Conservation (phyloP, 1,140 invertebrate genomes). For the Pogonomyrmex barbatus region DNA sequence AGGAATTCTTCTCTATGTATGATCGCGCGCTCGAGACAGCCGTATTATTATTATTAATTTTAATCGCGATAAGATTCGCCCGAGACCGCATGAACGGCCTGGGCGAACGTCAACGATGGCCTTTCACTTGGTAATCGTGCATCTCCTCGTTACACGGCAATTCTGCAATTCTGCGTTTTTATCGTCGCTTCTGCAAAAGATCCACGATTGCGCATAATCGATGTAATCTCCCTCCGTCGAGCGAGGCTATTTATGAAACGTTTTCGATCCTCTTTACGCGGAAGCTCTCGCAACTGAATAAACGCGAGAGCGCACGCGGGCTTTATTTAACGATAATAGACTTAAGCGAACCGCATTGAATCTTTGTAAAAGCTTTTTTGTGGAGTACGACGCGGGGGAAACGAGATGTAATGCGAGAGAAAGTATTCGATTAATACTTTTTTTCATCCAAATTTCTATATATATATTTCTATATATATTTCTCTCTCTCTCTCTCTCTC, state of each 20-base stretch:
- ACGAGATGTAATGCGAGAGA: background rate
- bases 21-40: conserved; percentile 1
- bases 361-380: background rate
- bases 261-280: background rate
- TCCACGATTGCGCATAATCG: conserved; percentile 7
- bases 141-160: background rate
- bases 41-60: conserved; percentile 30
- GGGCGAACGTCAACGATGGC: conserved; percentile 1
- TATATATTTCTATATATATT: too few relatives aligned
- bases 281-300: background rate
- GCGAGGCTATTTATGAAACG: conserved; percentile 4
- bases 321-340: conserved; percentile 15
- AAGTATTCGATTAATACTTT: conserved; percentile 16
- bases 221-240: background rate
- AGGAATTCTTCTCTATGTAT: conserved; percentile 33
- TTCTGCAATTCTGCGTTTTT: background rate
- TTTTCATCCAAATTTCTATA: background rate
- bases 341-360: background rate
- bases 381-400: background rate
- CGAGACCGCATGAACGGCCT: background rate
- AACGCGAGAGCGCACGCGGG: conserved; percentile 16
- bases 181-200: background rate
- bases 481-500: background rate
- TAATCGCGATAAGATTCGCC: conserved; percentile 28
- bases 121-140: conserved; percentile 17